A percentile compares a stretch with the other conserved stretches of the same genome.
Evolutionary conservation across 2,797 vertebrate genomes (phyloP).

Genomic region (Calcarius lapponicus): DNA sequence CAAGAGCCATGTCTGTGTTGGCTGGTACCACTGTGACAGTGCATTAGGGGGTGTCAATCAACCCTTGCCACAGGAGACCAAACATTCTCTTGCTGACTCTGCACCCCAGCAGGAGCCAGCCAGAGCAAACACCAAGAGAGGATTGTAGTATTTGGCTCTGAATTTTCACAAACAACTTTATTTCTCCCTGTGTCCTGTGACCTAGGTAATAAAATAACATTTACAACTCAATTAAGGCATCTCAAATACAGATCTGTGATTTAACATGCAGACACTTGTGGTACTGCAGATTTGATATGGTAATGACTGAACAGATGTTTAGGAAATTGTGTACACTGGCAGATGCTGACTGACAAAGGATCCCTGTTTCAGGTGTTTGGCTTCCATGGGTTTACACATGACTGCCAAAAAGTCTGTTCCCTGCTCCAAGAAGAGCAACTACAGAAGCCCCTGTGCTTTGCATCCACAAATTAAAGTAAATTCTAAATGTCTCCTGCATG

Average conservation of each 20-base stretch:
- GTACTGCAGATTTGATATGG: neutral
- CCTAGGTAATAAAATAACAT: neutral
- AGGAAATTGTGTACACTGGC: constrained; percentile 39
- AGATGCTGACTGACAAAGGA: neutral
- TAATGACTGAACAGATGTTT: constrained; percentile 48
- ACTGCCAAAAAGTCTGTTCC: neutral
- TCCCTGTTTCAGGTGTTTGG: neutral
- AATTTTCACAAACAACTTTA: neutral
- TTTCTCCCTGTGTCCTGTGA: neutral
- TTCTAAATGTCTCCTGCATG: neutral
- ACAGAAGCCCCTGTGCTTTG: neutral
- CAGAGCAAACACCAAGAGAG: neutral
- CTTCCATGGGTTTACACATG: neutral
- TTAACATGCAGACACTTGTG: neutral
- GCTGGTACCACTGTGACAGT: neutral
- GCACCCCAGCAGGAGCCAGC: neutral
- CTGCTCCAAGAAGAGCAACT: neutral
- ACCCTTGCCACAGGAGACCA: neutral
- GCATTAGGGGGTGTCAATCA: rapidly evolving
- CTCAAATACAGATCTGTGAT: neutral
- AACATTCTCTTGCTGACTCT: neutral
- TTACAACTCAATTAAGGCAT: constrained; percentile 18
- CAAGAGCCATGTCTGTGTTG: neutral
- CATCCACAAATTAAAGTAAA: neutral
- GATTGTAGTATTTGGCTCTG: neutral